Conservation (phyloP, 2,113 vertebrate species). For the Manacus vitellinus region DNA sequence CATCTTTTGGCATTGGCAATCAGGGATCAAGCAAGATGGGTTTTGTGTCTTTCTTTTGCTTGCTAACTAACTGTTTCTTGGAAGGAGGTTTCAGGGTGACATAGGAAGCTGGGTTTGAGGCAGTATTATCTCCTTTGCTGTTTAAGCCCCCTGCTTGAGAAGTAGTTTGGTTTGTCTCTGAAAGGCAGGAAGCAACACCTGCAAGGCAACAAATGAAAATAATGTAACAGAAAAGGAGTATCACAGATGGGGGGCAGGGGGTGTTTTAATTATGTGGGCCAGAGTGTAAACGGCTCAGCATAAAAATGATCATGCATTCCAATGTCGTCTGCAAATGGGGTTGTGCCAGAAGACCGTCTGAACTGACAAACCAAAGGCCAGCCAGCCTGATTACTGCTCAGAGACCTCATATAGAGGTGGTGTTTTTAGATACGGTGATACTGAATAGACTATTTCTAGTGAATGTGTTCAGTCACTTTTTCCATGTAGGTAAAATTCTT, state of each 20-base stretch:
- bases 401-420: background rate
- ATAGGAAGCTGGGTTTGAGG: background rate
- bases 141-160: conserved; percentile 10
- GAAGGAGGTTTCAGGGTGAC: background rate
- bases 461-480: background rate
- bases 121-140: conserved; percentile 32
- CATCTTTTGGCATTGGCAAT: background rate
- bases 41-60: background rate
- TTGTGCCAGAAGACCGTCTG: background rate
- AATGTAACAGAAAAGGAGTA: background rate
- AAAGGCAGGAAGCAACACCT: conserved; percentile 54
- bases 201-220: conserved; percentile 38
- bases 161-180: conserved; percentile 25
- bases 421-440: background rate
- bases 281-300: background rate
- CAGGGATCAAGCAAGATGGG: background rate
- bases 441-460: background rate
- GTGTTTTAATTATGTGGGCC: background rate
- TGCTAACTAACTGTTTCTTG: background rate
- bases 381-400: background rate
- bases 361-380: background rate
- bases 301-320: background rate
- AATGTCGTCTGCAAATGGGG: background rate
- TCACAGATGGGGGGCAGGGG: background rate
- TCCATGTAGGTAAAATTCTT: background rate